These are phyloP conservation scores for Ichneumoninae sp. DNA, from an alignment of 2,888 invertebrate genomes.

Conservation along the genomic window DNA sequence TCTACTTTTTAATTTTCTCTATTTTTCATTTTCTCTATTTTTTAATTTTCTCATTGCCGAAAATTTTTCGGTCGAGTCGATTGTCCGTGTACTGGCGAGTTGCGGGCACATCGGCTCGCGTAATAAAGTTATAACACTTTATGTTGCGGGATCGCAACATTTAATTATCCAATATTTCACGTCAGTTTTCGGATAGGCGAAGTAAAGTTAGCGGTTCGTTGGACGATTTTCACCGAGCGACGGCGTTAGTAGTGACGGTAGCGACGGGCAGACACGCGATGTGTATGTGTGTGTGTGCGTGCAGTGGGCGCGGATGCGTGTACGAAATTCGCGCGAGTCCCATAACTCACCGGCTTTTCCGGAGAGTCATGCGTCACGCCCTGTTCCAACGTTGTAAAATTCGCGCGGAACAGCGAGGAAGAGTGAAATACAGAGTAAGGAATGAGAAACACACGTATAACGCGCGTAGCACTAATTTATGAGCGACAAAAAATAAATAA, in stretches of 20 bases:
- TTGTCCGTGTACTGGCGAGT: background rate
- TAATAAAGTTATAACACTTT: constrained; percentile 36
- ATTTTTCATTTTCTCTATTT: background rate
- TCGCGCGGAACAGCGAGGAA: constrained; percentile 38
- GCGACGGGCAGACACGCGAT: background rate
- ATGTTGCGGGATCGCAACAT: constrained; percentile 53
- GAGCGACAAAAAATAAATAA: constrained; percentile 27
- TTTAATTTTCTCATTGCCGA: background rate
- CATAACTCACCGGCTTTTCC: constrained; percentile 67
- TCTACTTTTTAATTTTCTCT: background rate
- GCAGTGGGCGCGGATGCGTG: constrained; percentile 55
- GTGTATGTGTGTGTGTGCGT: constrained; percentile 9
- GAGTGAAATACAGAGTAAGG: constrained; percentile 9
- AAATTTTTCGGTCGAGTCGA: background rate
- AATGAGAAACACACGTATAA: background rate
- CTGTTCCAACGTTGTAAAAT: constrained; percentile 61
- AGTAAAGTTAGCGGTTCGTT: constrained; percentile 62
- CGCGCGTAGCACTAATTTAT: constrained; percentile 48
- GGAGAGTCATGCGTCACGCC: constrained; percentile 64
- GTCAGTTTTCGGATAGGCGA: constrained; percentile 56
- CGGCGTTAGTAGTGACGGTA: constrained; percentile 11
- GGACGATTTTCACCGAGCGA: constrained; percentile 58
- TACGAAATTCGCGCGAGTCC: constrained; percentile 59
- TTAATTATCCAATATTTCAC: constrained; percentile 66
- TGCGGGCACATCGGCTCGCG: background rate